Evolutionary conservation across 2,888 invertebrate genomes (phyloP).

Genomic region (Nebria salina): DNA sequence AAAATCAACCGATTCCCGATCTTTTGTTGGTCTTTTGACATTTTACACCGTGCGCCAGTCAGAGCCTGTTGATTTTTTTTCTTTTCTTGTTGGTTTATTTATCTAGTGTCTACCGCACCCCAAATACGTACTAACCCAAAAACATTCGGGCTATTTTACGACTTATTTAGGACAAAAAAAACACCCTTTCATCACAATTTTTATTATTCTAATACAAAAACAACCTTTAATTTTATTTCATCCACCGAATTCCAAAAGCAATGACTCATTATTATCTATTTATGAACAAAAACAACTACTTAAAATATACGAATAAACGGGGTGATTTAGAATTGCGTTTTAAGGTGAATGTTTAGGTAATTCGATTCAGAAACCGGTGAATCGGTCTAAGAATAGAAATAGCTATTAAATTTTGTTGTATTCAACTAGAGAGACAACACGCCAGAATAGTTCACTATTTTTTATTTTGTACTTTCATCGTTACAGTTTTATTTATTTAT

Average conservation of each 20-base stretch:
- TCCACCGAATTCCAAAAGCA: no score
- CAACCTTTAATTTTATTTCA: no score
- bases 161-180: background rate
- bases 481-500: background rate
- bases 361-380: background rate
- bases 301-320: background rate
- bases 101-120: conserved; percentile 1
- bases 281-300: no score
- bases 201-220: no score
- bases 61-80: background rate
- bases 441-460: background rate
- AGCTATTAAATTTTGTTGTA: background rate
- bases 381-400: background rate
- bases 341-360: background rate
- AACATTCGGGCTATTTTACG: background rate
- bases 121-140: background rate
- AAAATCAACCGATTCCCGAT: background rate
- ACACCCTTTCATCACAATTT: no score
- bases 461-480: background rate
- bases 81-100: background rate
- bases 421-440: background rate
- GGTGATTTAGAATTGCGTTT: background rate
- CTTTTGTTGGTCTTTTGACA: conserved; percentile 1
- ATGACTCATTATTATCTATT: no score
- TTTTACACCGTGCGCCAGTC: conserved; percentile 1